Percentiles rank a stretch among this genome's conserved stretches.
These are phyloP conservation scores for Sminthurides aquaticus DNA, from an alignment of 2,888 invertebrate genomes.

Conservation along the genomic window DNA sequence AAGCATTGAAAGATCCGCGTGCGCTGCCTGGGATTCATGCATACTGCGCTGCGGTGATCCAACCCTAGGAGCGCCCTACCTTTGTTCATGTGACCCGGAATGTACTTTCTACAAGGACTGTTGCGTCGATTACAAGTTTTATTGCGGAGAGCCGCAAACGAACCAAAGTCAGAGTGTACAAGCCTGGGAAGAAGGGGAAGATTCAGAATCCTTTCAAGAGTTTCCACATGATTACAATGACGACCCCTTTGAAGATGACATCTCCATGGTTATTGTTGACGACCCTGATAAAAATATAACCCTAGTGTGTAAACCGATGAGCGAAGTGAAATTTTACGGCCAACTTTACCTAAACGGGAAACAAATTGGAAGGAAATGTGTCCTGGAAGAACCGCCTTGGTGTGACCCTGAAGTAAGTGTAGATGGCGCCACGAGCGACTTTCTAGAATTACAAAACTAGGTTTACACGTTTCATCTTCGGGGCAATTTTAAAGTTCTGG, in stretches of 20 bases:
- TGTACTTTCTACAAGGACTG: conserved; percentile 9
- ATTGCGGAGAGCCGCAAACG: conserved; percentile 1
- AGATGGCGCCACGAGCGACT: background rate
- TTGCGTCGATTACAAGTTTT: conserved; percentile 10
- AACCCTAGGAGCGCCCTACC: conserved; percentile 6
- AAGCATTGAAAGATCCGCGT: background rate
- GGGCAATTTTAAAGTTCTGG: no score
- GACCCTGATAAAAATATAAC: background rate
- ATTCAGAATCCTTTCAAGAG: background rate
- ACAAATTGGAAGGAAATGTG: background rate
- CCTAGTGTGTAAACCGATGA: background rate
- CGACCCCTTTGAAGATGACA: background rate
- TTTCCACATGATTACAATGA: background rate
- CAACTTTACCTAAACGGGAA: background rate
- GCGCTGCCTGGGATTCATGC: conserved; percentile 11
- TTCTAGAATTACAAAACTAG: background rate
- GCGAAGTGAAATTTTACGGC: conserved; percentile 4
- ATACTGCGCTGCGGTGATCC: conserved; percentile 9
- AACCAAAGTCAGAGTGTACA: background rate
- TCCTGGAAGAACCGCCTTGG: conserved; percentile 7
- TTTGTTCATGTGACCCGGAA: conserved; percentile 3
- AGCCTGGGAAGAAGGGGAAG: background rate
- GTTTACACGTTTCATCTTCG: no score
- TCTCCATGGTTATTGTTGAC: background rate
- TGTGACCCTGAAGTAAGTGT: conserved; percentile 3